Evolutionary conservation across 2,113 vertebrate genomes (phyloP), one percentile per base, ranked within the genome.

Genomic region (Xiphophorus maculatus): DNA sequence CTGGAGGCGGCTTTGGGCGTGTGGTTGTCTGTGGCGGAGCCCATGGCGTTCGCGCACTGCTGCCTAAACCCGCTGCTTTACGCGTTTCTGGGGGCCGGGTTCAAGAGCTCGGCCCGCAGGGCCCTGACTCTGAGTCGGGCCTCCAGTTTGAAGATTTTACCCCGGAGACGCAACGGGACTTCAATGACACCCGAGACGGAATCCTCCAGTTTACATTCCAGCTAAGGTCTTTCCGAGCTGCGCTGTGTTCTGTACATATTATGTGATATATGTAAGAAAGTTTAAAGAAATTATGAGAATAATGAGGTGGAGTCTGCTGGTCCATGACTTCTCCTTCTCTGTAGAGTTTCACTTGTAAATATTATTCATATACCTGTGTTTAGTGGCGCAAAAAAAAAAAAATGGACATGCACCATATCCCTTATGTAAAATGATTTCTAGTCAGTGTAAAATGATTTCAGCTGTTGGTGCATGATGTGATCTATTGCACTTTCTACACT

Each of bases 51-150:
- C 72, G 96, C 98, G 80, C 98, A 99, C 93, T 99, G 98, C 88
- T 99, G 97, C 90, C 94, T 99, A 81, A 99, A 99, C 89, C 98
- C 98, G 2, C 97, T 99, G 80, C 94, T 99, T 0, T 99, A 99
- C 1, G 98, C 98, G 54, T 99, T 99, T 91, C 94, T 99, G 32
- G 98, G 98, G 2, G 97, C 97, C 17, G 98, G 97, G 65, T 99
- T 99, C 94, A 99, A 99, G 93, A 98, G 93, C 12, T 98, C 97
- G 0, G 97, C 98, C 71, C 96, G 97, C 80, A 96, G 96, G 28
- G 96, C 97, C 37, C 92, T 99, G 51, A 96, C 95, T 2, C 66
- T 96, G 93, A 98, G 96, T 88, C 95, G 97, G 76, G 96, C 96
- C 8, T 99, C 98, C 42, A 97, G 97, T 86, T 92, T 98, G 73